Evolutionary conservation across 2,888 invertebrate species (phyloP), one percentile per base, ranked within the genome.

Genomic region (Nomada ruficornis): DNA sequence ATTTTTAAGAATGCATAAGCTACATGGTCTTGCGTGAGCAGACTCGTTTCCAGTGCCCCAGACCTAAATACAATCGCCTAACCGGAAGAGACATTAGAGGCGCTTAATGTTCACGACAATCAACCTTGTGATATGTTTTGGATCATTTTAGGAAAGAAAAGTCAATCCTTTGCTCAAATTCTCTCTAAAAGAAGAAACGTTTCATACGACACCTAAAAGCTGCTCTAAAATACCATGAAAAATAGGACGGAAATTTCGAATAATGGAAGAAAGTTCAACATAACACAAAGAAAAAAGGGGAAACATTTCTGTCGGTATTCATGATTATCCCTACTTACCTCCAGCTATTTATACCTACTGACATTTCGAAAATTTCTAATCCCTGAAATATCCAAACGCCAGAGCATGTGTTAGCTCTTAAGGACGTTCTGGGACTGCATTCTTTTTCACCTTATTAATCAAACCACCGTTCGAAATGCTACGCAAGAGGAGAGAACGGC

Each of bases 361-460:
- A 15, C 15, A 47, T 47, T 47, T 47, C 11, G 15, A 47, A 47
- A 15, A 47, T 15, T 47, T 47, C 47, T 47, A 47, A 47, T 55
- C 11, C 42, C 36, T 2, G 13, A 42, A 44, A 23, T 18, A 63
- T 5, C 42, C 11, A 44, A 29, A 9, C 44, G 15, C 23, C 13
- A n/a, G 42, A 29, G 36, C 52, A 52, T 52, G 52, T 26, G 23
- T 47, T 47, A 63, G 11, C 26, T 60, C 44, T 71, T 23, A 71
- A 62, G 50, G 52, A 64, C 54, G 13, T 9, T 54, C 57, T 42
- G 65, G 42, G 68, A n/a, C 42, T 69, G 84, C 72, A 77, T 68
- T 76, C 50, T 72, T 73, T 69, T 78, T 65, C 47, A 71, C 64
- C 50, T 71, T 54, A 18, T n/a, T 55, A 13, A 29, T 23, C 52